Base-by-base conservation (phyloP, 1,140 invertebrate genomes). In the Rhopalosiphum maidis region DNA sequence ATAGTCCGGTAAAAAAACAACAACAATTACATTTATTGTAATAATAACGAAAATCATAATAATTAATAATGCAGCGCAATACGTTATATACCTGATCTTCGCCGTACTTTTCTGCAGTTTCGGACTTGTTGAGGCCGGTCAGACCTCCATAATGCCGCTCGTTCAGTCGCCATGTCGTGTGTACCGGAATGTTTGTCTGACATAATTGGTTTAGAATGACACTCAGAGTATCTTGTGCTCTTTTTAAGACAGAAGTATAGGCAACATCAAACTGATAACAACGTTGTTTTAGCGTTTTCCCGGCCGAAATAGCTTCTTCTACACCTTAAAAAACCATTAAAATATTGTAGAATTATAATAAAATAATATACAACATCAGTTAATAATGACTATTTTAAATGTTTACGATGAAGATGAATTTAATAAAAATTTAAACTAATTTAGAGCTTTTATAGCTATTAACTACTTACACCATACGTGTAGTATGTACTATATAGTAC, bases 101-200 rank as follows among this genome's bases (percentile, higher is more conserved):
- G 3, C 98, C 98, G 95, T 99, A 98, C 95, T 99, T 99, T 21
- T 97, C 97, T 93, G 98, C 98, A 25, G 98, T 99, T 96, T 99
- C 98, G 5, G 98, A 97, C 95, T 99, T 99, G 95, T 99, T 98
- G 93, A 99, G 96, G 22, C 98, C 99, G 90, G 98, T 99, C 1
- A 99, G 96, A 82, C 97, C 98, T 94, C 99, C 98, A 95, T 99
- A 99, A 95, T 99, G 98, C 94, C 99, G 96, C 95, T 99, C 98
- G 95, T 99, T 99, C 1, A 99, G 95, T 48, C 98, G 96, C 98
- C 98, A 99, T 5, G 98, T 98, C 95, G 98, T 97, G 18, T 96
- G 94, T 77, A 98, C 96, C 9, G 98, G 97, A 94, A 99, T 96
- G 95, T 97, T 96, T 93, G 97, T 96, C 94, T 98, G 98, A 18